Evolutionary conservation across 2,888 invertebrate genomes (phyloP), one percentile per base, ranked within the genome.

Genomic region (Pammene aurita): DNA sequence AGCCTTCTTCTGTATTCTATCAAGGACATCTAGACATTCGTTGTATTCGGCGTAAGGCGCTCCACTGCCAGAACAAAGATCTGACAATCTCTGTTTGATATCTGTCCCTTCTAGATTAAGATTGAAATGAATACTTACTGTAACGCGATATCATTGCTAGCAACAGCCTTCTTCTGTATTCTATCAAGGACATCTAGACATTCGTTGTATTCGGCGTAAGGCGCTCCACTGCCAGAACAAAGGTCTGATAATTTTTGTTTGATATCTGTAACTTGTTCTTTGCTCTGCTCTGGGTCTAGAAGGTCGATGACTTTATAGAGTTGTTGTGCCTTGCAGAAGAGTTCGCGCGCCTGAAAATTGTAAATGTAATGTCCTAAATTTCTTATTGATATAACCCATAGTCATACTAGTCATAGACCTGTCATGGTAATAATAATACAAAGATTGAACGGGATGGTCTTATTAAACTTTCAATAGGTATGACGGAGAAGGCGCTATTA

Each of bases 21-120:
- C n/a, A n/a, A n/a, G n/a, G n/a, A n/a, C n/a, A n/a, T n/a, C n/a
- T n/a, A 94, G 78, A 68, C 94, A 95, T 41, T 90, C 84, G 6
- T 91, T 85, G 79, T 94, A 93, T 13, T 94, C 91, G 0, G 91
- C 86, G 74, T 89, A 90, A 2, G 95, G 94, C 46, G 95, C 85
- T 64, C 92, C 92, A 11, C 78, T 66, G 0, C 75, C 71, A 9
- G 58, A 4, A 7, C 35, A 35, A 4, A 35, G 35, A 4, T n/a
- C n/a, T n/a, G n/a, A n/a, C n/a, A n/a, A n/a, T n/a, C n/a, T n/a
- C n/a, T n/a, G n/a, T n/a, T n/a, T n/a, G n/a, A n/a, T n/a, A n/a
- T n/a, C n/a, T n/a, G n/a, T n/a, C n/a, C n/a, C n/a, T n/a, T n/a
- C n/a, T n/a, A n/a, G n/a, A n/a, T n/a, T n/a, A n/a, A n/a, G n/a